phyloP scores from a whole-genome alignment of 1,140 invertebrate species.

The Schlechtendalia chinensis region DNA sequence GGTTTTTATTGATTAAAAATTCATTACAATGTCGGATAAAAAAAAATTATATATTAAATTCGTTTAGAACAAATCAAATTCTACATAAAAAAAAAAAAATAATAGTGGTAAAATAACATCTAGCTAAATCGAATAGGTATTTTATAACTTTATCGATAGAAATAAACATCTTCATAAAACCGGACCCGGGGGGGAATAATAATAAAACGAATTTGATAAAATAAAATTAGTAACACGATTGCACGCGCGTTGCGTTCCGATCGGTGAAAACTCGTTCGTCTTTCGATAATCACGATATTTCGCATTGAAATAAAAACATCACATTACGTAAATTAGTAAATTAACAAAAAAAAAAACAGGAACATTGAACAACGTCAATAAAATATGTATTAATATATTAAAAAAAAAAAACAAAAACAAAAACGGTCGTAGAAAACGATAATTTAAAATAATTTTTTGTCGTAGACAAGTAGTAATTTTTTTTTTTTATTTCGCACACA shows the following conservation, averaged over 20 bases:
- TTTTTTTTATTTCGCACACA: neutral
- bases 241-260: constrained; percentile 14
- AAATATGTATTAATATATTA: constrained; percentile 6
- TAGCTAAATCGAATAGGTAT: constrained; percentile 35
- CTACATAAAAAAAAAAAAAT: constrained; percentile 19
- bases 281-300: constrained; percentile 29
- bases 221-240: constrained; percentile 43
- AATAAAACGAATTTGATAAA: constrained; percentile 31
- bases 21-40: neutral
- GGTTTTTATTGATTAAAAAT: constrained; percentile 5
- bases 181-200: neutral
- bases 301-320: constrained; percentile 16
- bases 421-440: neutral
- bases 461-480: neutral
- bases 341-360: constrained; percentile 38
- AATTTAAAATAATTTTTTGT: neutral
- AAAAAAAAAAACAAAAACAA: constrained; percentile 13
- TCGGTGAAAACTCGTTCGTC: constrained; percentile 1
- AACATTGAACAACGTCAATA: constrained; percentile 34
- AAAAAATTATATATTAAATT: neutral
- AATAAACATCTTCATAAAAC: neutral
- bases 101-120: constrained; percentile 41
- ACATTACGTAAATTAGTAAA: constrained; percentile 45
- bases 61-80: constrained; percentile 24
- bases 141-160: neutral